Conservation (phyloP, 2,113 vertebrate species). For the Solenodon paradoxus region DNA sequence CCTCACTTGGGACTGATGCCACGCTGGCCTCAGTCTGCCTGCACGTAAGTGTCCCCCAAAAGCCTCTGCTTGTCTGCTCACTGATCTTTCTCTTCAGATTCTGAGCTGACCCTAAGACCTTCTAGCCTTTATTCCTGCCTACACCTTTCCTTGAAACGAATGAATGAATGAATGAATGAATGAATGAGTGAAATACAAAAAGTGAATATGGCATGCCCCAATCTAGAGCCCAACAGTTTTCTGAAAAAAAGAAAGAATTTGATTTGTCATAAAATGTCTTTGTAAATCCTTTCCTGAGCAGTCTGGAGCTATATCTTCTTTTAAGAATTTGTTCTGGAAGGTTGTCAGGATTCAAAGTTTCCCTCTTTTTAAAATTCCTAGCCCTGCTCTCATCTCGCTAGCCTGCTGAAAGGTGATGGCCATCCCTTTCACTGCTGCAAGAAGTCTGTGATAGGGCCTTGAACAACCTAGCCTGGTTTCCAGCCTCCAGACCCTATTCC, state of each 20-base stretch:
- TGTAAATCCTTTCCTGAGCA: background rate
- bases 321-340: background rate
- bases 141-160: too few species aligned
- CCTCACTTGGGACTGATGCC: too few species aligned
- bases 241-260: background rate
- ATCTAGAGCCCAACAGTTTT: background rate
- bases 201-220: background rate
- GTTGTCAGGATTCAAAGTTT: background rate
- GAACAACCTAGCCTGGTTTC: background rate
- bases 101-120: too few species aligned
- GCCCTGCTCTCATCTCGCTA: background rate
- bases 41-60: too few species aligned
- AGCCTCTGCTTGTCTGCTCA: too few species aligned
- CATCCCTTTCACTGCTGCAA: rapidly evolving
- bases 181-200: background rate
- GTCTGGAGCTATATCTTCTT: background rate
- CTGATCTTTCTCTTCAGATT: too few species aligned
- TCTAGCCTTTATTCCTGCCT: too few species aligned
- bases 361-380: background rate
- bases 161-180: too few species aligned
- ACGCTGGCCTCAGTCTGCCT: too few species aligned
- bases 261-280: background rate
- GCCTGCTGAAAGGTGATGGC: background rate
- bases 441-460: background rate
- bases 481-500: background rate